Evolutionary conservation across 1,140 invertebrate species (phyloP), one percentile per base, ranked within the genome.

Genomic region (Euglossa dilemma): DNA sequence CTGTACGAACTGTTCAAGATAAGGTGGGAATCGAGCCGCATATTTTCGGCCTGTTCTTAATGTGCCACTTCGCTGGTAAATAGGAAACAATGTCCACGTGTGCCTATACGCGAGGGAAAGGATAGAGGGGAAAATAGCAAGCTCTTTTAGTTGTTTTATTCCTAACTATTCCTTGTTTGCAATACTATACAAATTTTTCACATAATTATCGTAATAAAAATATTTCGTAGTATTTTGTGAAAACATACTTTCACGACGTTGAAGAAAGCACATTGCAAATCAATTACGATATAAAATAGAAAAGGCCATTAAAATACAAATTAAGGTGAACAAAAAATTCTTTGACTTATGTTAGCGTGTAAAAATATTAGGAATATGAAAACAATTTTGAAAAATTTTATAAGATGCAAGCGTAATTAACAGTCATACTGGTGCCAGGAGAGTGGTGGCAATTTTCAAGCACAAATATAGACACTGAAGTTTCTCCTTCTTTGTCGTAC

Each of bases 371-470:
- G 3, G 2, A 25, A 4, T 50, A 73, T 66, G 71, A 25, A 43
- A 66, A 75, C 54, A 66, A 20, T n/a, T 75, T 81, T 23, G 36
- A 7, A 66, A 16, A 61, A 81, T 67, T 52, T 81, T 75, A 74
- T 80, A 80, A 73, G 28, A 81, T 52, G 43, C 36, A 79, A n/a
- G 28, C 56, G 72, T 56, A 43, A 72, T 75, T 66, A 56, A 64
- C 59, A 45, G 69, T 28, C 57, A 52, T 63, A 59, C 75, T n/a
- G 36, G 59, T 61, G 56, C 9, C 56, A 70, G 75, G 83, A 1
- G 70, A 74, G 78, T 87, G 87, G 73, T 86, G 52, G 80, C 87
- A 86, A 89, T 89, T 86, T 88, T 88, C 73, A 63, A 71, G 64
- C 69, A 85, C 75, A 63, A 64, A 82, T 64, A 81, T 73, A 61